Evolutionary conservation across 2,113 vertebrate genomes (phyloP).

Genomic region (Semicossyphus pulcher): DNA sequence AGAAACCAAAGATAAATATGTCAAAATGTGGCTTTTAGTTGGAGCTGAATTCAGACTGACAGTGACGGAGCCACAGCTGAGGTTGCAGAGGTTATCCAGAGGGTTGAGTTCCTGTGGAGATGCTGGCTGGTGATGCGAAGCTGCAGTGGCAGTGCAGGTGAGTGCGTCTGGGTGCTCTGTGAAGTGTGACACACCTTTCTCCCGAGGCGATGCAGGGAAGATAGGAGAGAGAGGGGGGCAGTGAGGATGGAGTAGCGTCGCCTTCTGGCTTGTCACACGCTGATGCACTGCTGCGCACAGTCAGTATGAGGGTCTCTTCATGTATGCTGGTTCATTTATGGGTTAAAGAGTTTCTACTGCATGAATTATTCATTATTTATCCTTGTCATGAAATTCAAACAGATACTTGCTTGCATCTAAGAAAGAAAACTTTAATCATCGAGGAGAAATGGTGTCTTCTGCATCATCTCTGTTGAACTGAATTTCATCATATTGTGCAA

Average conservation of each 20-base stretch:
- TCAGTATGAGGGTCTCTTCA: conserved; percentile 24
- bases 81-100: conserved; percentile 58
- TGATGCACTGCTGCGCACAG: conserved; percentile 37
- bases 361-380: conserved; percentile 46
- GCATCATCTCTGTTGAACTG: conserved; percentile 30
- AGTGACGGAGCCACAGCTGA: conserved; percentile 44
- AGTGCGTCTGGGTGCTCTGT: conserved; percentile 57
- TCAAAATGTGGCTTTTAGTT: conserved; percentile 23
- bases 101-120: conserved; percentile 49
- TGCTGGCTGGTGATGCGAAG: conserved; percentile 59
- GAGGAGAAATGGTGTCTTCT: conserved; percentile 22
- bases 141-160: conserved; percentile 68
- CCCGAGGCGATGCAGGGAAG: conserved; percentile 34
- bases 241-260: conserved; percentile 12
- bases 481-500: conserved; percentile 51
- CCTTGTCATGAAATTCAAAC: not conserved
- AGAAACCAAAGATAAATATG: conserved; percentile 29
- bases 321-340: conserved; percentile 26
- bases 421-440: conserved; percentile 20
- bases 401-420: not conserved
- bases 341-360: conserved; percentile 26
- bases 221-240: not conserved
- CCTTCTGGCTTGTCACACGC: conserved; percentile 41
- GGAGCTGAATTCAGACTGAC: conserved; percentile 46
- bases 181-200: conserved; percentile 67